Percentiles rank a stretch among this genome's conserved stretches.
phyloP scores from a whole-genome alignment of 2,888 invertebrate genomes.

The Pinctada fucata region DNA sequence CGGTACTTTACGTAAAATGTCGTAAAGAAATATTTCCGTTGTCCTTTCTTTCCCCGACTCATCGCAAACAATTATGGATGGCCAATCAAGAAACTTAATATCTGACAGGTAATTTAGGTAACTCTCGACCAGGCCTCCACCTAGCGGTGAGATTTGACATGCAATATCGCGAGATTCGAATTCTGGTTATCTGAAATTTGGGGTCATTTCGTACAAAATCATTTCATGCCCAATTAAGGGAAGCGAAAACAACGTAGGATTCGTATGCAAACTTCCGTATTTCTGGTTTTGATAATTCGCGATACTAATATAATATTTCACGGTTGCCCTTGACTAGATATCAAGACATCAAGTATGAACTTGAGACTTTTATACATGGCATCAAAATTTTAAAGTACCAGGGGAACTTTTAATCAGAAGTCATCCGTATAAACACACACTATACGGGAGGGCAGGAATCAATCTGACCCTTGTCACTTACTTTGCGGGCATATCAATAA shows the following conservation, averaged over 20 bases:
- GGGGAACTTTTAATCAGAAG: too few species aligned
- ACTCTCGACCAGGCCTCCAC: slow-evolving; percentile 1
- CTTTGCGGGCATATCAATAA: background rate
- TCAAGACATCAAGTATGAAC: too few species aligned
- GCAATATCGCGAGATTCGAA: background rate
- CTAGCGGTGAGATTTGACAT: background rate
- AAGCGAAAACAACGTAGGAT: background rate
- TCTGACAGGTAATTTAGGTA: background rate
- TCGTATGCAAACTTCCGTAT: background rate
- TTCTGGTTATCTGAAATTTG: background rate
- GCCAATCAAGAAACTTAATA: background rate
- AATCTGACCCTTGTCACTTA: too few species aligned
- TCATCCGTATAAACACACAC: too few species aligned
- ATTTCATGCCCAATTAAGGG: background rate
- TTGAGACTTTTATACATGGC: too few species aligned
- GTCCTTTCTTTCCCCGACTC: background rate
- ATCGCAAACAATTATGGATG: background rate
- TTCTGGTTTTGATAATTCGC: background rate
- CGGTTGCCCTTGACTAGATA: too few species aligned
- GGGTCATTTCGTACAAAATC: background rate
- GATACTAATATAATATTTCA: too few species aligned
- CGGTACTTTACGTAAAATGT: background rate
- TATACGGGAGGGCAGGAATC: too few species aligned
- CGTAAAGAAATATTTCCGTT: background rate
- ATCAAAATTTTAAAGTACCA: too few species aligned